These are phyloP conservation scores for Epinotia bilunana DNA, from an alignment of 2,888 invertebrate genomes.

Conservation along the genomic window DNA sequence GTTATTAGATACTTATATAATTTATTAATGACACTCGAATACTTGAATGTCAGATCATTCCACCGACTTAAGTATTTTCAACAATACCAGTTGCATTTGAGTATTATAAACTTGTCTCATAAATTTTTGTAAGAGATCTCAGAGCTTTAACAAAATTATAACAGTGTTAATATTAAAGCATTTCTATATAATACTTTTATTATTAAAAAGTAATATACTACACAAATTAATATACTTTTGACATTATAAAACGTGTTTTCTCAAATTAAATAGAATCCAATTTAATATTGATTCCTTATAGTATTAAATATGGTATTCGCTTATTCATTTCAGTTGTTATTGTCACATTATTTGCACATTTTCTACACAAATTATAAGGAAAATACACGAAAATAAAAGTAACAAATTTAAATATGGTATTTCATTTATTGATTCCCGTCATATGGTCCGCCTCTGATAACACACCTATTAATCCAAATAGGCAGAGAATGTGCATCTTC, in stretches of 20 bases:
- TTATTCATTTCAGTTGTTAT: conserved; percentile 75
- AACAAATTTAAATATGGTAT: conserved; percentile 54
- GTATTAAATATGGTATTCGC: conserved; percentile 69
- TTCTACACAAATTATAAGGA: conserved; percentile 78
- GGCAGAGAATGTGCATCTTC: too few species aligned
- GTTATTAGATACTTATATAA: conserved; percentile 60
- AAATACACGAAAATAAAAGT: conserved; percentile 78
- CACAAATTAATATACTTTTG: conserved; percentile 20
- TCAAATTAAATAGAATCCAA: conserved; percentile 37
- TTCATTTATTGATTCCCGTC: conserved; percentile 43
- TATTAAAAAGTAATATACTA: conserved; percentile 33
- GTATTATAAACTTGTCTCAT: conserved; percentile 68
- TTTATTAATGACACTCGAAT: conserved; percentile 73
- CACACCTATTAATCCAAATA: too few species aligned
- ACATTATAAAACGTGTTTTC: conserved; percentile 33
- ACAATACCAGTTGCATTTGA: conserved; percentile 70
- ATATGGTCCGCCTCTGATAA: neutral
- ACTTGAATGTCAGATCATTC: conserved; percentile 72
- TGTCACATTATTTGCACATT: conserved; percentile 80
- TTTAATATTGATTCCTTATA: conserved; percentile 59
- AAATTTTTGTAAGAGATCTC: conserved; percentile 58
- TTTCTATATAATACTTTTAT: conserved; percentile 27
- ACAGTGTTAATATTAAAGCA: conserved; percentile 34
- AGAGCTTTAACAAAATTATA: conserved; percentile 64
- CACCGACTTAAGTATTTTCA: conserved; percentile 77